Base-by-base conservation (phyloP, 2,888 invertebrate species). In the Galerucella nymphaeae region DNA sequence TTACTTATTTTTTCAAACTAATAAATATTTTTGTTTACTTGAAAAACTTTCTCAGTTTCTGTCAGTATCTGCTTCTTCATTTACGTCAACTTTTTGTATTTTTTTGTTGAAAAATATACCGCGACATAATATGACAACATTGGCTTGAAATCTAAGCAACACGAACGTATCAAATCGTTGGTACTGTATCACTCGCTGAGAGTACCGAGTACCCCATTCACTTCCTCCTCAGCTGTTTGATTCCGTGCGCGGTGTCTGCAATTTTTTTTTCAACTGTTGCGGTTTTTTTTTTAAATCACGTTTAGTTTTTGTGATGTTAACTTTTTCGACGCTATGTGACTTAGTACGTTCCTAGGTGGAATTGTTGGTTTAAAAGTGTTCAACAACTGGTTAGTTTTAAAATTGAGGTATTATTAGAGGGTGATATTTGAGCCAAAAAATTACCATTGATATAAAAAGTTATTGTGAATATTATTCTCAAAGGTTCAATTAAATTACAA, bases 121-220 rank as follows among this genome's bases (percentile, higher is more conserved):
- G 1, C 23, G 55, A 57, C 23, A 23, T 23, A 2, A 30, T 23
- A 13, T 57, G 70, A 50, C 70, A 70, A 70, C 70, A 18, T n/a
- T 50, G 70, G 30, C 14, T 48, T 64, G 57, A 55, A 62, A 63
- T 53, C 48, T 64, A 23, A 69, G 68, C 53, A 38, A 16, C 70
- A 70, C 76, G 62, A 72, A 70, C 71, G 66, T 72, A 74, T 75
- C 77, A 71, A 76, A 75, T 76, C 68, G 74, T 71, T 71, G 72
- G 73, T 76, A 61, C 68, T 67, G 72, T 61, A 68, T 74, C 76
- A 30, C 8, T 30, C 30, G 6, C 74, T 16, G 63, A 30, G 23
- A 1, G 45, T 50, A 2, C 20, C 23, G 13, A 38, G 59, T n/a
- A 61, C 38, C 67, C 66, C 76, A 70, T 75, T 75, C 73, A 75